Conservation (phyloP, 2,888 invertebrate species). For the Caenorhabditis afra region DNA sequence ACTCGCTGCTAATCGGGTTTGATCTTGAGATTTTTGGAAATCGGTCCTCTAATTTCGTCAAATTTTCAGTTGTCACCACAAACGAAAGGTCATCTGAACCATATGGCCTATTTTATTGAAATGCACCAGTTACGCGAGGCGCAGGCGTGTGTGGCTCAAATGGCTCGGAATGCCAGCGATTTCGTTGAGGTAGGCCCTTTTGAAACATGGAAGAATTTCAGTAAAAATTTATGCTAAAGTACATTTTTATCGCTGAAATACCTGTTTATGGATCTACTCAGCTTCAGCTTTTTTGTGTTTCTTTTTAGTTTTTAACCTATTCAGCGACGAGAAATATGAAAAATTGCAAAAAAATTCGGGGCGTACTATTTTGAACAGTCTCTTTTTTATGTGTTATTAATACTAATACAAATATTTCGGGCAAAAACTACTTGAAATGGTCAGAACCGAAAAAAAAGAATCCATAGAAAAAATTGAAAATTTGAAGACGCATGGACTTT, state of each 20-base stretch:
- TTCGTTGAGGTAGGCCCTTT: slow-evolving; percentile 31
- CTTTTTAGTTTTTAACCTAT: not conserved
- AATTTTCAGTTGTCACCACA: slow-evolving; percentile 30
- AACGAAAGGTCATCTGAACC: slow-evolving; percentile 21
- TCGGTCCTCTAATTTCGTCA: no score
- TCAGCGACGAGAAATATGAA: no score
- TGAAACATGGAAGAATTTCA: no score
- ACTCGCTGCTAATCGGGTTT: slow-evolving; percentile 20
- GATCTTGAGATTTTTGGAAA: not conserved
- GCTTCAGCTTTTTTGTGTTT: not conserved
- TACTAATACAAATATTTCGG: no score
- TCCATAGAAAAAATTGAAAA: no score
- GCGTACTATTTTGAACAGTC: no score
- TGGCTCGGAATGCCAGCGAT: slow-evolving; percentile 43
- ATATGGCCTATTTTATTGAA: slow-evolving; percentile 15
- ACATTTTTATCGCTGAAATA: slow-evolving; percentile 2
- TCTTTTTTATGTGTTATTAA: no score
- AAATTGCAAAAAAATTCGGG: no score
- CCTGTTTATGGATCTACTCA: not conserved
- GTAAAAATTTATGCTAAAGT: slow-evolving; percentile 1
- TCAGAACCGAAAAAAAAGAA: no score
- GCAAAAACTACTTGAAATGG: no score
- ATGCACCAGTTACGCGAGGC: slow-evolving; percentile 41
- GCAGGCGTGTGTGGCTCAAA: slow-evolving; percentile 31
- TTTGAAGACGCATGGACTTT: no score